phyloP scores from a whole-genome alignment of 2,888 invertebrate genomes.

The Therioaphis trifolii region DNA sequence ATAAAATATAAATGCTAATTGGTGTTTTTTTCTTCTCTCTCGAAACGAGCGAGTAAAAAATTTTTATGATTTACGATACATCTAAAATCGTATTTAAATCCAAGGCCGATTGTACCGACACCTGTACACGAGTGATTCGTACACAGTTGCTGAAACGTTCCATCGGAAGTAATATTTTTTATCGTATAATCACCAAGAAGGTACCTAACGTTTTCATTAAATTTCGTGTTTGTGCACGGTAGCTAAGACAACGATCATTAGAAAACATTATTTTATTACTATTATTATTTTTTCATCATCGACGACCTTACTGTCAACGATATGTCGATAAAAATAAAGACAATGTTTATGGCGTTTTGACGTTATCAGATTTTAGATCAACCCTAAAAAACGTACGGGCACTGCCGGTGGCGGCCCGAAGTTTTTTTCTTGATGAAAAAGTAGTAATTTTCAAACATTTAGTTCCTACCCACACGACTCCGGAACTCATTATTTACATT shows the following conservation, averaged over 20 bases:
- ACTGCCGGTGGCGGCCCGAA: too few species aligned
- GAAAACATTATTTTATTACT: neutral
- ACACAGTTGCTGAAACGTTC: neutral
- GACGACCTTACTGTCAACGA: neutral
- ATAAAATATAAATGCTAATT: too few species aligned
- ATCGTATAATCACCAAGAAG: neutral
- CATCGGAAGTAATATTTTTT: neutral
- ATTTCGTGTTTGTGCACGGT: constrained; percentile 6
- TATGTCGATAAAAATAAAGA: constrained; percentile 27
- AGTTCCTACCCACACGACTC: too few species aligned
- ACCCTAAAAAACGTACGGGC: neutral
- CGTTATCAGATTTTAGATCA: constrained; percentile 23
- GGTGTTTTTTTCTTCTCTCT: too few species aligned
- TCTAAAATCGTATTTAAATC: too few species aligned
- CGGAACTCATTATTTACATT: too few species aligned
- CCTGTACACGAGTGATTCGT: too few species aligned
- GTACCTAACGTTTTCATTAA: neutral
- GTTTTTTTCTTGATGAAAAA: too few species aligned
- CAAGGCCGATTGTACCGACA: too few species aligned
- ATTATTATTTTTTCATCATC: neutral
- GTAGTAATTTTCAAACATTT: too few species aligned
- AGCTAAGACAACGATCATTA: constrained; percentile 14
- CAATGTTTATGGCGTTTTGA: constrained; percentile 33
- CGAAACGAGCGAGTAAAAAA: too few species aligned
- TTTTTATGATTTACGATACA: too few species aligned